Base-by-base conservation (phyloP, 2,113 vertebrate species). In the Carlito syrichta region DNA sequence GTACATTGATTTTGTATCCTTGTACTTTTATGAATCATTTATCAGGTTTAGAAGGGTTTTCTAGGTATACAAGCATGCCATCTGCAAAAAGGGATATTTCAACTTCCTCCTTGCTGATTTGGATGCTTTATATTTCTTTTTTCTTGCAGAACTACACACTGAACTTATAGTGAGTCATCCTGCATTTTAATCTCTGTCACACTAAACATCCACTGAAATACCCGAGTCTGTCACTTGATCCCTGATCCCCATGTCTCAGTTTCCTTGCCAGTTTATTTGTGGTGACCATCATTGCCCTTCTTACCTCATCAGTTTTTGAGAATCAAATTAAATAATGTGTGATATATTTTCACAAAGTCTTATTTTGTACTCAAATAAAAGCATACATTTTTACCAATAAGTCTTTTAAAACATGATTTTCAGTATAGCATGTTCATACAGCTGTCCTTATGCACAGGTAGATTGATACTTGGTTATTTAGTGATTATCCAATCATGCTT, bases 141-240 rank as follows among this genome's bases (percentile, higher is more conserved):
- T n/a, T n/a, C n/a, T n/a, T n/a, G n/a, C n/a, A n/a, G n/a, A n/a
- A n/a, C n/a, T n/a, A n/a, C n/a, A n/a, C 76, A 84, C 2, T 90
- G 74, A 63, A 43, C 63, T 50, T 82, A 9, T 66, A 69, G 12
- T 73, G 32, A 22, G 22, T 79, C 25, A 22, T 63, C 83, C 38
- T 69, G n/a, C 17, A 94, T 74, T 96, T 94, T 79, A 83, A 81
- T 92, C 25, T 81, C 81, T n/a, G 13, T 81, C 56, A 86, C 83
- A 69, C 5, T 60, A 60, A 91, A 83, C n/a, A 69, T 14, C 54
- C 32, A 96, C 50, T 87, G 27, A 95, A 81, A 30, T 93, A 71
- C 17, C 1, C 32, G 14, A 62, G 56, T 12, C 38, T n/a, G 60
- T 90, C 62, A 62, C 83, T 84, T n/a, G n/a, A n/a, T n/a, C n/a